These are phyloP conservation scores for Zaprionus taronus DNA, from an alignment of 1,140 invertebrate species.

Conservation along the genomic window DNA sequence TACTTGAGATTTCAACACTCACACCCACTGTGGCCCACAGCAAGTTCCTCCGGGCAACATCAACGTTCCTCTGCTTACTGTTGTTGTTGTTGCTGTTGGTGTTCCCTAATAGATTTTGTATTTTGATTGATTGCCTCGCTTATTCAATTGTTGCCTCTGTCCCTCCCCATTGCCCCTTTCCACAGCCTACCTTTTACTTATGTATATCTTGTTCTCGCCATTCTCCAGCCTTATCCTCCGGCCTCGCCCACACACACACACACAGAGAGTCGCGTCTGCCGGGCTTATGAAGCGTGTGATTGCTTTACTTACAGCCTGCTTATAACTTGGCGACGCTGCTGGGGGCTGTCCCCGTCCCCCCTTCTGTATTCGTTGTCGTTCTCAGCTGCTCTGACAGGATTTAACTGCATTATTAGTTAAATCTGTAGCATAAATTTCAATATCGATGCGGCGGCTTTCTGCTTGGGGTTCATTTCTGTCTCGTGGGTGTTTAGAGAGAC, in stretches of 20 bases:
- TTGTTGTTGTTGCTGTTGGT: conserved; percentile 34
- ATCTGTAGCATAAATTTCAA: conserved; percentile 81
- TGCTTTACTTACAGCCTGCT: conserved; percentile 75
- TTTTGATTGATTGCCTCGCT: conserved; percentile 83
- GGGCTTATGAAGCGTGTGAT: conserved; percentile 80
- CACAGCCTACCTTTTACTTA: neutral
- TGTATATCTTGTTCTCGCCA: conserved; percentile 2
- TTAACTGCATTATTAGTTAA: conserved; percentile 82
- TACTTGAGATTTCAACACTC: neutral
- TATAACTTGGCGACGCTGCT: conserved; percentile 43
- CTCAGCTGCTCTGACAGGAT: conserved; percentile 64
- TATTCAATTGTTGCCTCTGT: conserved; percentile 72
- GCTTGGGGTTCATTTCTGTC: conserved; percentile 10
- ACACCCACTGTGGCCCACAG: conserved; percentile 42
- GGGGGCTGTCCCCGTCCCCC: neutral
- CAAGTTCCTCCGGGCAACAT: conserved; percentile 52
- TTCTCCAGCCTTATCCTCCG: neutral
- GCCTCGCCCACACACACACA: conserved; percentile 2
- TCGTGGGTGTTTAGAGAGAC: conserved; percentile 33
- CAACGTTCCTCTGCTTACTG: conserved; percentile 45
- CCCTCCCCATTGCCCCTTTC: neutral
- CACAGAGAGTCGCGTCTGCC: conserved; percentile 66
- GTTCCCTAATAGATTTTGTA: conserved; percentile 79
- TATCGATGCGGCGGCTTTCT: conserved; percentile 63
- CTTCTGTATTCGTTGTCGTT: neutral